Conservation (phyloP, 2,797 vertebrate species). For the Sphenodon punctatus region DNA sequence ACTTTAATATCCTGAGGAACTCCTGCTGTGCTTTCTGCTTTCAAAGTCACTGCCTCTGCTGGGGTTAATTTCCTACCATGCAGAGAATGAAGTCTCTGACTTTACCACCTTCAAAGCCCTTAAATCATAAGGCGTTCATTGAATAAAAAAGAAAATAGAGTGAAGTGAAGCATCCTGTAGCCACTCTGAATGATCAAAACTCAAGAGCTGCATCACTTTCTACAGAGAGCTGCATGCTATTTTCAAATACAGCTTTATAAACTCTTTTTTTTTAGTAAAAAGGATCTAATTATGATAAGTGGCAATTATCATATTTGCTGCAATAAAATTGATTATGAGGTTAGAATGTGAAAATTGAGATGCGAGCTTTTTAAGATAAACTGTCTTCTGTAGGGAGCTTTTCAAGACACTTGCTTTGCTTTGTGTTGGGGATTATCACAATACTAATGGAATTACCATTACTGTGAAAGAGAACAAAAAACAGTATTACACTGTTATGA, state of each 20-base stretch:
- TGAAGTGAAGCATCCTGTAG: background rate
- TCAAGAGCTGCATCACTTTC: background rate
- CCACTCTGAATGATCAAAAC: background rate
- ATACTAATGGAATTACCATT: slow-evolving; percentile 6
- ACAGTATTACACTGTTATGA: background rate
- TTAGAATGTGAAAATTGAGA: slow-evolving; percentile 25
- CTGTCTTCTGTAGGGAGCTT: slow-evolving; percentile 11
- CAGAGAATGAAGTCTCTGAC: background rate
- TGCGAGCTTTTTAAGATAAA: background rate
- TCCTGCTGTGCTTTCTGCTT: background rate
- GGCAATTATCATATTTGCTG: slow-evolving; percentile 30
- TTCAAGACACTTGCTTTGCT: slow-evolving; percentile 11
- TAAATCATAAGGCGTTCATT: slow-evolving; percentile 15
- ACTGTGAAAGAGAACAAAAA: slow-evolving; percentile 1
- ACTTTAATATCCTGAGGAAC: background rate
- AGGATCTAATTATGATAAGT: slow-evolving; percentile 31
- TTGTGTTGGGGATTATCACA: slow-evolving; percentile 16
- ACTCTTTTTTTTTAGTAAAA: slow-evolving; percentile 6
- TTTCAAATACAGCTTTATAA: slow-evolving; percentile 18
- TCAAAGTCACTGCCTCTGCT: slow-evolving; percentile 5
- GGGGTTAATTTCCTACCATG: slow-evolving; percentile 28
- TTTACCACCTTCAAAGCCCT: slow-evolving; percentile 4
- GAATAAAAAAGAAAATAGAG: background rate
- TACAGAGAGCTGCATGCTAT: background rate
- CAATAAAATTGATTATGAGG: slow-evolving; percentile 8